Base-by-base conservation (phyloP, 1,140 invertebrate genomes). In the Papilio helenus region DNA sequence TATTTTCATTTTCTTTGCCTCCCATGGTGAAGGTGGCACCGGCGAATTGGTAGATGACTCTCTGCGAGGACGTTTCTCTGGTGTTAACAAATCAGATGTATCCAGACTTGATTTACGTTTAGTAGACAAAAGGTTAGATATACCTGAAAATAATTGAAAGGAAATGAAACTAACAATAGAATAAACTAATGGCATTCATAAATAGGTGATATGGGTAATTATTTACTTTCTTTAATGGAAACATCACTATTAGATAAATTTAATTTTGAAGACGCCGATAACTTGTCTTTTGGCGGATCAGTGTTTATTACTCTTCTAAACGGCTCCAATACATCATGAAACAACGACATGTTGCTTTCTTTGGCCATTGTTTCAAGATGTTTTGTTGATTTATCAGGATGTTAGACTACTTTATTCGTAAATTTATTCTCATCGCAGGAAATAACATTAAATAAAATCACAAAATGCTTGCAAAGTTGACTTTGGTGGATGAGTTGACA, bases 1-100 rank as follows among this genome's bases (percentile, higher is more conserved):
- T 49, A 95, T 95, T 86, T 96, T 96, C 74, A 97, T 83, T 34
- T 95, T 89, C 76, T 95, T 95, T 29, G 93, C 90, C 89, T 97
- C 96, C 95, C 96, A 96, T 2, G 96, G 96, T 3, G 96, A 96
- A 8, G 95, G 90, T 18, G 92, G 81, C 68, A 79, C 84, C 51
- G 84, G 74, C 0, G 84, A 51, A 26, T 82, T 80, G 18, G 81
- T 88, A 8, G 83, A 82, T 18, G 89, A 91, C 3, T 93, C 90
- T 8, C 83, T 86, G 7, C 90, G 86, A 7, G 80, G 18, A 34
- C 90, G 84, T 79, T 94, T 94, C 23, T 91, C 90, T 51, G 93
- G 90, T 20, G 91, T 93, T 46, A 74, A 79, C 10, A 51, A 23
- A 16, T 90, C 89, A 16, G 23, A 58, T 18, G 74, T 55, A 42